Percentiles rank a stretch among this genome's conserved stretches.
Evolutionary conservation across 2,888 invertebrate species (phyloP).

Genomic region (Eurytoma californica): DNA sequence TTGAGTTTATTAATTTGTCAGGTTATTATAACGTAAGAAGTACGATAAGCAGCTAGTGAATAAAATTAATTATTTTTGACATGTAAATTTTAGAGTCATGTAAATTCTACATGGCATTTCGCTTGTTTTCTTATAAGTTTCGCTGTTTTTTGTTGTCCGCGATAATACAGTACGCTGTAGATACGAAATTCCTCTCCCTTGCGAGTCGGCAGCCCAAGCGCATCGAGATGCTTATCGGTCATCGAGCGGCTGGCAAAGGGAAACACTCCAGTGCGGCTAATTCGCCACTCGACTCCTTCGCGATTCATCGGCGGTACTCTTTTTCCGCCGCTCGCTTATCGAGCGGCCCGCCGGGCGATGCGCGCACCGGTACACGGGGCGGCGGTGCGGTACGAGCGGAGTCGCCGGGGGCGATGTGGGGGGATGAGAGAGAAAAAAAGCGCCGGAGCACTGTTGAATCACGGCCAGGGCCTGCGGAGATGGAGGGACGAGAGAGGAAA

Average conservation of each 20-base stretch:
- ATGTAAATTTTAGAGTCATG: too few species aligned
- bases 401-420: slow-evolving; percentile 17
- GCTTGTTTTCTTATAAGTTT: too few species aligned
- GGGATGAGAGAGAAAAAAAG: slow-evolving; percentile 6
- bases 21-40: too few species aligned
- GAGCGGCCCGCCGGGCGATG: neutral
- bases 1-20: too few species aligned
- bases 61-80: too few species aligned
- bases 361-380: slow-evolving; percentile 1
- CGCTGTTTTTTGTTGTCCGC: too few species aligned
- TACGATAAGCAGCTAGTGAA: too few species aligned
- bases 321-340: slow-evolving; percentile 11
- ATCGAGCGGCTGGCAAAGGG: neutral
- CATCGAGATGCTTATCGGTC: too few species aligned
- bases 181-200: too few species aligned
- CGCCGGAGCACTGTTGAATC: slow-evolving; percentile 72
- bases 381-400: neutral
- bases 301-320: slow-evolving; percentile 15
- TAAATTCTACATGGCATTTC: too few species aligned
- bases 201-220: too few species aligned
- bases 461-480: slow-evolving; percentile 62
- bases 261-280: slow-evolving; percentile 17
- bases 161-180: too few species aligned
- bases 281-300: slow-evolving; percentile 4
- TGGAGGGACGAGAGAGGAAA: slow-evolving; percentile 59